Conservation (phyloP, 2,888 invertebrate species). For the Lumbricus terrestris region DNA sequence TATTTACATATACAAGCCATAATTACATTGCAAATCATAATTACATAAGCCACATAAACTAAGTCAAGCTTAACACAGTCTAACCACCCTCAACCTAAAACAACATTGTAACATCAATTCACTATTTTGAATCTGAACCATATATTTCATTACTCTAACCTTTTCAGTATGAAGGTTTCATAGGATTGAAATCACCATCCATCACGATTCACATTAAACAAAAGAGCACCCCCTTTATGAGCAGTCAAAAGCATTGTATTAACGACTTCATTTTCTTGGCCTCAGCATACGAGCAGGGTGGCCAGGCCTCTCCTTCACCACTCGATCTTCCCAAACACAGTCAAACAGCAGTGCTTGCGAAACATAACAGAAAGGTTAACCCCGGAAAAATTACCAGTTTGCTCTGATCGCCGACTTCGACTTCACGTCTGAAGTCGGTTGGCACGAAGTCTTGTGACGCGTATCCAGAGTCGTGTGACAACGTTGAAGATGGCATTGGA, state of each 20-base stretch:
- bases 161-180: background rate
- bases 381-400: background rate
- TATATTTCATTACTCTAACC: background rate
- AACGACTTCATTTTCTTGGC: too few relatives aligned
- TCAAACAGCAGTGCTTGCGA: too few relatives aligned
- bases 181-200: background rate
- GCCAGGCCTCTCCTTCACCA: too few relatives aligned
- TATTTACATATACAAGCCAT: too few relatives aligned
- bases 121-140: background rate
- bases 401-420: background rate
- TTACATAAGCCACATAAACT: too few relatives aligned
- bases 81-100: background rate
- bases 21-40: too few relatives aligned
- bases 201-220: background rate
- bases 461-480: constrained; percentile 18
- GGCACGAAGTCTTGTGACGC: constrained; percentile 14
- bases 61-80: too few relatives aligned
- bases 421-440: background rate
- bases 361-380: background rate
- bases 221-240: too few relatives aligned
- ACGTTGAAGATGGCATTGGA: constrained; percentile 10
- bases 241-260: too few relatives aligned
- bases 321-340: too few relatives aligned
- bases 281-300: too few relatives aligned
- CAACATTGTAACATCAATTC: background rate